Base-by-base conservation (phyloP, 2,888 invertebrate species). In the Cephus pulcher region DNA sequence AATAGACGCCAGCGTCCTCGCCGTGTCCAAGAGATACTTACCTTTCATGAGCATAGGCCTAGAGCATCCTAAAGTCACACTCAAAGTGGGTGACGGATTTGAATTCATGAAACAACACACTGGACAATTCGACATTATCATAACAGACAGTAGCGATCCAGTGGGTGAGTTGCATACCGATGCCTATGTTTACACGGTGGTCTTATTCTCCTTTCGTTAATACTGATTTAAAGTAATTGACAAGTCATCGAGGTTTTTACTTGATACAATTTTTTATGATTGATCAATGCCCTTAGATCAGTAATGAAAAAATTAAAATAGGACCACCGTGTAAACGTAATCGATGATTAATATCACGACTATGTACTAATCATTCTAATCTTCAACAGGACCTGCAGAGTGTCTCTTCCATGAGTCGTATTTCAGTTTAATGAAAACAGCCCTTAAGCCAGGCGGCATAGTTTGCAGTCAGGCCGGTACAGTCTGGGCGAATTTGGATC, bases 91-190 rank as follows among this genome's bases (percentile, higher is more conserved):
- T 0, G 99, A 99, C 91, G 99, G 99, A 0, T 98, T 98, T 89
- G 96, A 98, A 85, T 99, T 97, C 91, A 96, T 99, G 95, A 96
- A 96, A 87, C 94, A 96, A 76, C 96, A 98, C 89, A 93, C 93
- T 79, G 93, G 95, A 70, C 95, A 97, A 91, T 99, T 98, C 91
- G 99, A 99, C 92, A 97, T 99, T 73, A 98, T 99, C 83, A 98
- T 99, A 78, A 99, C 99, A 0, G 99, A 99, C 91, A 98, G 98
- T 82, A 98, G 98, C 70, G 99, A 99, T 93, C 99, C 99, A 0
- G 94, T 99, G 37, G 99, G 99, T 93, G 88, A 89, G 88, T 84
- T 3, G 71, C 71, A 23, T 11, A 71, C 71, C 71, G 15, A 70
- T 23, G 33, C 15, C 30, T 23, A 23, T 1, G 4, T 70, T 12